Conservation (phyloP, 2,113 vertebrate species). For the Okapia johnstoni region DNA sequence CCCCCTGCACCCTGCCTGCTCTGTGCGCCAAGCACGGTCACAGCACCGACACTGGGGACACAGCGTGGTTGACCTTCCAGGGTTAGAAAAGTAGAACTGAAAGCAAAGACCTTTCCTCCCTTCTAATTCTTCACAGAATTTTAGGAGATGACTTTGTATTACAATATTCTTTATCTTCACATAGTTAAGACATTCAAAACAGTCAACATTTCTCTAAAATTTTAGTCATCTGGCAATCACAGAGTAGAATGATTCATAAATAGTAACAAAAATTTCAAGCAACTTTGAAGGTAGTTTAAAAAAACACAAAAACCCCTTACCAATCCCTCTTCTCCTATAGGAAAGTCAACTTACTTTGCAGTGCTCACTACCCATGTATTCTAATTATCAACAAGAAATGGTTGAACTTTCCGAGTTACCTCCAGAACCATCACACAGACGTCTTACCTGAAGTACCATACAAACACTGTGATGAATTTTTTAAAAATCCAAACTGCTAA, state of each 20-base stretch:
- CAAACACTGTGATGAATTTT: neutral
- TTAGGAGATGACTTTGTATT: neutral
- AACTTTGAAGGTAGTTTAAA: neutral
- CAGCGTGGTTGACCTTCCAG: neutral
- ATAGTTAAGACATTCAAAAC: neutral
- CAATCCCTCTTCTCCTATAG: neutral
- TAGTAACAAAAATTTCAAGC: neutral
- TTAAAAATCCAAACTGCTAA: neutral
- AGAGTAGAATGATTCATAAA: neutral
- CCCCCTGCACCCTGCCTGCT: neutral
- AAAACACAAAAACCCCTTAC: neutral
- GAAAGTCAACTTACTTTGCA: neutral
- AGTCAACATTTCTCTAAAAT: neutral
- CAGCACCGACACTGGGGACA: fast-evolving
- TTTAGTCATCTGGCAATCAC: neutral
- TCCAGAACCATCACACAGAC: neutral
- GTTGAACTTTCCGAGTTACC: neutral
- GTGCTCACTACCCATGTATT: neutral
- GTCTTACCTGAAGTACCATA: neutral
- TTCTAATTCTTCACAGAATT: neutral
- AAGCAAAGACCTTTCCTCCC: neutral
- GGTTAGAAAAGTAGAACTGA: neutral
- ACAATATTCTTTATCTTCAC: neutral
- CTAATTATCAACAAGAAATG: neutral
- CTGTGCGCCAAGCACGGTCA: neutral